Base-by-base conservation (phyloP, 2,113 vertebrate species). In the Percina caprodes region DNA sequence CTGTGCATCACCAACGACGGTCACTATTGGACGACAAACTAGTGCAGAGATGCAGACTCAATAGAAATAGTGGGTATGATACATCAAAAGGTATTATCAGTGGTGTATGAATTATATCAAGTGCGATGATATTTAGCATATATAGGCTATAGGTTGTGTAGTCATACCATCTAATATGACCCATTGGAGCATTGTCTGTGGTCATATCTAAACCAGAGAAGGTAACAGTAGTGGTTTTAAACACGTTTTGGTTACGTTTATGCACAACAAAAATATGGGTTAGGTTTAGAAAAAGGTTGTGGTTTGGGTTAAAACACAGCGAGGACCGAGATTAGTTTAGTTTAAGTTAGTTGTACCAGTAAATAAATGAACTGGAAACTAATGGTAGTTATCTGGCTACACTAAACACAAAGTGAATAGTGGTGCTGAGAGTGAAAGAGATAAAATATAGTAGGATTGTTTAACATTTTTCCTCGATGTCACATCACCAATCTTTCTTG, bases 381-480 rank as follows among this genome's bases (percentile, higher is more conserved):
- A 30, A 54, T 21, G 19, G 19, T 39, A 3, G 33, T 35, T 69
- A 30, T 52, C 49, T 39, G 46, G 49, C 49, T 15, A n/a, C 19
- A 69, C 19, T 62, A 8, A 19, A 73, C 60, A 69, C 45, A 54
- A 74, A 61, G 21, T 42, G 30, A 52, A 52, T 8, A 3, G 33
- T 51, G n/a, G 16, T 54, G 39, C 54, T 12, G 12, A 59, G 58
- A 45, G 70, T 2, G 48, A 63, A 66, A 69, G 35, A 69, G 67
- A 77, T 83, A 66, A 69, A 88, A 65, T 48, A 75, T 45, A 72
- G 73, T 13, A 12, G 24, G 65, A 56, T 74, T 59, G 83, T 88
- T 86, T 54, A 77, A 88, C 83, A 80, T 70, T 91, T 81, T 73
- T 59, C 24, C 79, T 79, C 70, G 54, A 48, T 85, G 87, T 91